Evolutionary conservation across 2,888 invertebrate species (phyloP).

Genomic region (Melanchra persicariae): DNA sequence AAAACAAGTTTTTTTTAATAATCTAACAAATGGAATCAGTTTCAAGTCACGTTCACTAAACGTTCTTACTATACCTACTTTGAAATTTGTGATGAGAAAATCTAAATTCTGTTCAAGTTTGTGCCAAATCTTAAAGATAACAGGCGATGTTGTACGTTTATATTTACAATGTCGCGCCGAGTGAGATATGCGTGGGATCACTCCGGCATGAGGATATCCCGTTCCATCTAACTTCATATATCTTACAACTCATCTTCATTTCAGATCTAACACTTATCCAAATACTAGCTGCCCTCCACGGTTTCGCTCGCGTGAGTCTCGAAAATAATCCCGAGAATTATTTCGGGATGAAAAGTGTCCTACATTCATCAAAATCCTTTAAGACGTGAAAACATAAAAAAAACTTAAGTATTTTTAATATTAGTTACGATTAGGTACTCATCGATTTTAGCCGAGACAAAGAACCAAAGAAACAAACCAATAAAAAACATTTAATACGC

Average conservation of each 20-base stretch:
- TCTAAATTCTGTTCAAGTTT: conserved; percentile 12
- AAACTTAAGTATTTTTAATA: no score
- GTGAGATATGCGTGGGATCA: conserved; percentile 40
- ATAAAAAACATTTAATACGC: conserved; percentile 26
- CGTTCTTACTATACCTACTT: conserved; percentile 15
- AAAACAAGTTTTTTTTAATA: neutral
- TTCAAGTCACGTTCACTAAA: conserved; percentile 7
- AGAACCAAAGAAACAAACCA: conserved; percentile 14
- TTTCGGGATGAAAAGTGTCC: no score
- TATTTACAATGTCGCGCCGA: conserved; percentile 17
- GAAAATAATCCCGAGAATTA: no score
- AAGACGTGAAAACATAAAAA: no score
- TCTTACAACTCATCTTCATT: neutral
- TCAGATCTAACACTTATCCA: neutral
- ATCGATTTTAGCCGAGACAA: neutral
- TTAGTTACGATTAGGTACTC: neutral
- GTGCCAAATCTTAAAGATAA: conserved; percentile 27
- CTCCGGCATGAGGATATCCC: conserved; percentile 12
- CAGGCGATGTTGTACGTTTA: neutral
- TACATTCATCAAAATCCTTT: no score
- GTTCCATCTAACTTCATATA: conserved; percentile 9
- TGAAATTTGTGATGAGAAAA: conserved; percentile 5
- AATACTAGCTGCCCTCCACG: conserved; percentile 6
- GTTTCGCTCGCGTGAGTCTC: no score
- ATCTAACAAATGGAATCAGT: neutral